Evolutionary conservation across 2,113 vertebrate species (phyloP), one percentile per base, ranked within the genome.

Genomic region (Gracilinanus agilis): DNA sequence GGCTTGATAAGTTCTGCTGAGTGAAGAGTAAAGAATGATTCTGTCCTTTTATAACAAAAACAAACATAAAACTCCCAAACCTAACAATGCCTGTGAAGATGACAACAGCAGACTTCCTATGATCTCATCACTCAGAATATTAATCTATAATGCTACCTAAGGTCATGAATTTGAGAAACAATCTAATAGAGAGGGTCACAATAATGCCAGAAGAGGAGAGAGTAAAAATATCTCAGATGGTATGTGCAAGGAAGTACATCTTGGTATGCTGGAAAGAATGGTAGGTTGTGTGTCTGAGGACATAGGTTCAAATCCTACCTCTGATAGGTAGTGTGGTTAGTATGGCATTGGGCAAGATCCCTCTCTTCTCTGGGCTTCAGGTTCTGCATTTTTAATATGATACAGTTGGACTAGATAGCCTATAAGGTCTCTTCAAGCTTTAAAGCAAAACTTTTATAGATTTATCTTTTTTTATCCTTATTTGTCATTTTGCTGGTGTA

Each of bases 1-100:
- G 90, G 53, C 54, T 34, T 53, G 95, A 55, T 88, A n/a, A 34
- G 12, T 75, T 95, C 92, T 95, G 21, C 88, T 96, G 91, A 96
- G 29, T 44, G 89, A 96, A 34, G n/a, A 91, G 24, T 83, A 90
- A 88, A 92, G 24, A 88, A 90, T 49, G 44, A 6, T 93, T 94
- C 88, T 94, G 49, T 92, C 58, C 34, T 90, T 97, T 95, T 94
- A 53, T 10, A 40, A 40, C n/a, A 40, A 83, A 40, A 83, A 21
- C 67, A 83, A 83, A 40, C 67, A 83, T 16, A 83, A 83, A 34
- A 34, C 34, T 6, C 67, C 67, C 13, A 83, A 83, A 40, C 6
- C 19, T 34, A 23, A 83, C 19, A 21, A n/a, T n/a, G 49, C 49
- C 49, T 49, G 49, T 49, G 67, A 75, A 16, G 67, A 19, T 61